Base-by-base conservation (phyloP, 1,140 invertebrate genomes). In the Eupeodes corollae region DNA sequence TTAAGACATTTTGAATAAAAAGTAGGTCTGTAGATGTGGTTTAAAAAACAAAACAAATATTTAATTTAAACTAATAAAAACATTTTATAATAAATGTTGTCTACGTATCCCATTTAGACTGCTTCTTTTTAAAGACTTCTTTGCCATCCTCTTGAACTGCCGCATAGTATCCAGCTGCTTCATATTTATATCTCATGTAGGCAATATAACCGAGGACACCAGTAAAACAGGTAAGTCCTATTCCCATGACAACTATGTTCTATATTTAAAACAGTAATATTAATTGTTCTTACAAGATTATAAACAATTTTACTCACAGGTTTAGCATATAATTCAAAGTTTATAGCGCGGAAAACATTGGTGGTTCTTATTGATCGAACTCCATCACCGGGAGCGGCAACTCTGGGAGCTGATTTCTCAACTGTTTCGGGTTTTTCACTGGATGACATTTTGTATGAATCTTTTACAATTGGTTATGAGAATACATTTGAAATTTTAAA, bases 271-370 rank as follows among this genome's bases (percentile, higher is more conserved):
- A n/a, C 1, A 11, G 5, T 38, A 13, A 15, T 41, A 3, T 31
- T 34, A 35, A 2, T 38, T n/a, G 14, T 32, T 39, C 34, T 11
- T 6, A 2, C 30, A n/a, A 10, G 16, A 12, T 5, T 18, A 16
- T 5, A 40, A 16, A 40, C 5, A 37, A 6, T n/a, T 37, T 12
- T 42, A 69, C 77, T 79, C 78, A 89, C 87, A 52, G 86, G 86
- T 70, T 82, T 85, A 3, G 77, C 73, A 63, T 89, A 91, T 11
- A 91, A 69, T 71, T 91, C 87, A 72, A 85, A 89, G 71, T 91
- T 91, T 8, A 88, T 66, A 15, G 78, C 74, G 57, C 79, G 72
- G 65, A 91, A 91, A 21, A 83, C 71, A 51, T 70, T 75, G 15
- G 79, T 80, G 32, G 79, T 83, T 66, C 69, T 75, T 35, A 89